Evolutionary conservation across 2,113 vertebrate species (phyloP).

Genomic region (Nannospalax galili): DNA sequence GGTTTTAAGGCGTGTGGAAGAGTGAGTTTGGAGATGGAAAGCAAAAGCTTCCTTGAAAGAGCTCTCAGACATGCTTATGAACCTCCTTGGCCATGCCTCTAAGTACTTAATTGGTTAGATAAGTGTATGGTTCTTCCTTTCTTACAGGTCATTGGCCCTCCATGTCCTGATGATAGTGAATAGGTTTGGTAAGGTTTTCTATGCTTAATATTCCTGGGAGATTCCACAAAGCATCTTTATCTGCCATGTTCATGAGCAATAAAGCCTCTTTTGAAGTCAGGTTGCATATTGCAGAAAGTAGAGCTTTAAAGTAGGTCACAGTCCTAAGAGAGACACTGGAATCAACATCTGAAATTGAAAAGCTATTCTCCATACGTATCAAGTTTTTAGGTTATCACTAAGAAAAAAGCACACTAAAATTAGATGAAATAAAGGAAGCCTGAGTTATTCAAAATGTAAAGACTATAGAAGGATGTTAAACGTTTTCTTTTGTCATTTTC

Average conservation of each 20-base stretch:
- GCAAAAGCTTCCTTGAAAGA: not conserved
- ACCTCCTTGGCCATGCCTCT: not conserved
- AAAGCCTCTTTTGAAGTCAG: slow-evolving; percentile 61
- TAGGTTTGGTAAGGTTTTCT: not conserved
- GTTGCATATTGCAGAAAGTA: slow-evolving; percentile 59
- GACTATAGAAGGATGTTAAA: not conserved
- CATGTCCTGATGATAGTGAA: not conserved
- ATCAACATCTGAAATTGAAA: slow-evolving; percentile 79
- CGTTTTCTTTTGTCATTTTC: slow-evolving; percentile 53
- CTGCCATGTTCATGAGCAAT: slow-evolving; percentile 50
- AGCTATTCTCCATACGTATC: slow-evolving; percentile 72
- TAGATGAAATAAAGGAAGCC: slow-evolving; percentile 64
- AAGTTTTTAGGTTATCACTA: slow-evolving; percentile 76
- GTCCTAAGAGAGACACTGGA: slow-evolving; percentile 73
- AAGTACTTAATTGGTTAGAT: not conserved
- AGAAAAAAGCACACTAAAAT: slow-evolving; percentile 70
- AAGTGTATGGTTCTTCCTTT: not conserved
- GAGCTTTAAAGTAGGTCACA: slow-evolving; percentile 78
- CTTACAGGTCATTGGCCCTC: not conserved
- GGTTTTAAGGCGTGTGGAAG: not conserved
- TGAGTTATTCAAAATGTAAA: slow-evolving; percentile 29
- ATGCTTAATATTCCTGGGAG: slow-evolving; percentile 9
- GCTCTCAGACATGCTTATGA: not conserved
- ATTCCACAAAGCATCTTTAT: slow-evolving; percentile 10
- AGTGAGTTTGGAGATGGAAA: not conserved